Evolutionary conservation across 1,140 invertebrate genomes (phyloP), one percentile per base, ranked within the genome.

Genomic region (Zaprionus ornatus): DNA sequence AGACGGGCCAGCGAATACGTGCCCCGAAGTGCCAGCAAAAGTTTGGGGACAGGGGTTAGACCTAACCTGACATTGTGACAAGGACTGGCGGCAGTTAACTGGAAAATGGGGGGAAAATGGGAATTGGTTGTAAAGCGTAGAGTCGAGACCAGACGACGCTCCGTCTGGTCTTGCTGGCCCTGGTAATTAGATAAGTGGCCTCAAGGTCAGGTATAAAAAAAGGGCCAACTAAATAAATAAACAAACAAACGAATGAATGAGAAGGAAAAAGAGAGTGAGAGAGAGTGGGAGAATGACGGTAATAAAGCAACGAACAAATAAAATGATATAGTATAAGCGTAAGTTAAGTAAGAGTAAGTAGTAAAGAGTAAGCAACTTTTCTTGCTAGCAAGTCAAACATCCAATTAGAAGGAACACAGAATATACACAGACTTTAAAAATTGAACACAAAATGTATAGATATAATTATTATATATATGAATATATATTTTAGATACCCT

Each of bases 141-240:
- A 54, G 27, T 21, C 63, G 55, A 61, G 69, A 54, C 50, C 32
- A 57, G 62, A 72, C 68, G 62, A 62, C 83, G 64, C 60, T 74
- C 32, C 63, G 83, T 87, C 84, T 90, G 85, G 67, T 69, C 35
- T 67, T 68, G 54, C 57, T 66, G 55, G 66, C 77, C 77, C 63
- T 74, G 85, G 81, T 84, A 88, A 88, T 88, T 88, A 90, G 84
- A 77, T 88, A 88, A 88, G 85, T 88, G 84, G 85, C 80, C 79
- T 80, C 84, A 88, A 88, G 84, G 84, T 88, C 85, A 82, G 63
- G 45, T 74, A 88, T 80, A 88, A 88, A 88, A 88, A 80, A 83
- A 60, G 60, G 55, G 60, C 60, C 54, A 74, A 82, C 60, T 74
- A 65, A 82, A 79, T 74, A 74, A 86, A 73, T 74, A 75, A 67